A percentile compares a stretch with the other conserved stretches of the same genome.
phyloP scores from a whole-genome alignment of 2,888 invertebrate genomes.

The Actias luna region DNA sequence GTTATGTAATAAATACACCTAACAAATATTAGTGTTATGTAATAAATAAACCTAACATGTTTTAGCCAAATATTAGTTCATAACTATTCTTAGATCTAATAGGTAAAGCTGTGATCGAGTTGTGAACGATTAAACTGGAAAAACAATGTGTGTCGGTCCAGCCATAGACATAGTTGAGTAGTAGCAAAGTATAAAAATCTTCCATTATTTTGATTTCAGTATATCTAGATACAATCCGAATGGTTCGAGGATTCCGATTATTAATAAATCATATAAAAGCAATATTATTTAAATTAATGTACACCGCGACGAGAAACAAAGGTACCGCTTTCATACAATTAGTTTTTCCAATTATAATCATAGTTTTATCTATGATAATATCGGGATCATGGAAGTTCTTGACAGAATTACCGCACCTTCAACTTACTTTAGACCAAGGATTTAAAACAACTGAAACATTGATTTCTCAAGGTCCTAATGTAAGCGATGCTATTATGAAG shows the following conservation, averaged over 20 bases:
- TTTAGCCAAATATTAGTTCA: too few species aligned
- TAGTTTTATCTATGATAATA: constrained; percentile 64
- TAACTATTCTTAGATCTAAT: too few species aligned
- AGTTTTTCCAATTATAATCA: constrained; percentile 68
- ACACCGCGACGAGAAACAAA: constrained; percentile 66
- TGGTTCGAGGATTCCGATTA: constrained; percentile 61
- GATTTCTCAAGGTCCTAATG: constrained; percentile 45
- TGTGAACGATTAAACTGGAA: too few species aligned
- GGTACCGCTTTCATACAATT: constrained; percentile 66
- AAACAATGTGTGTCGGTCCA: too few species aligned
- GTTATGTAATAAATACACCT: too few species aligned
- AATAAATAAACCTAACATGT: too few species aligned
- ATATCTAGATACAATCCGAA: constrained; percentile 55
- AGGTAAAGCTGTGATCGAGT: too few species aligned
- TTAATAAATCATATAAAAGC: constrained; percentile 68
- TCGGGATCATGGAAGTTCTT: constrained; percentile 72
- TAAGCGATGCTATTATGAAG: constrained; percentile 48
- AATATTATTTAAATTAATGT: constrained; percentile 69
- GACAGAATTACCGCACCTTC: constrained; percentile 81
- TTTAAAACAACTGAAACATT: constrained; percentile 62
- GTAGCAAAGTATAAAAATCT: background rate
- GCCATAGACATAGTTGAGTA: too few species aligned
- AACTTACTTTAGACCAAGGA: constrained; percentile 75
- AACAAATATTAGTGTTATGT: too few species aligned
- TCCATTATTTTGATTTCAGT: constrained; percentile 48